Conservation (phyloP, 2,888 invertebrate species). For the Dryococelus australis region DNA sequence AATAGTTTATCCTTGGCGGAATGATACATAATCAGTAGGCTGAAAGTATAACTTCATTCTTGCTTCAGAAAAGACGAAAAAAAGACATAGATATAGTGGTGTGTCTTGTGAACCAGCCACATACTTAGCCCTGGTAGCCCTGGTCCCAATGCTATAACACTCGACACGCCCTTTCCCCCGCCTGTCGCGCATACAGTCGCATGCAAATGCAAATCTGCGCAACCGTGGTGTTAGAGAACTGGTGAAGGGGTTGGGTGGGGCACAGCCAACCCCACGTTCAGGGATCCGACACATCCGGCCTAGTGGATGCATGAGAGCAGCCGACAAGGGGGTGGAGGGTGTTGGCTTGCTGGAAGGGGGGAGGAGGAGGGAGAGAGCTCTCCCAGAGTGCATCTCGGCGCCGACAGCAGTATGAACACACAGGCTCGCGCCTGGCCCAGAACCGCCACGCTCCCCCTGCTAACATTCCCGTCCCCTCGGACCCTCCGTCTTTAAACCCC, state of each 20-base stretch:
- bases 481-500: neutral
- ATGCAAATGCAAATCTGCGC: neutral
- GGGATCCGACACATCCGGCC: neutral
- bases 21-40: too few relatives aligned
- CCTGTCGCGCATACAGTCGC: neutral
- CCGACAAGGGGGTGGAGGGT: neutral
- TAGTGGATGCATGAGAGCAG: neutral
- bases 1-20: too few relatives aligned
- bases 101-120: too few relatives aligned
- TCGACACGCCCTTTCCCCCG: neutral
- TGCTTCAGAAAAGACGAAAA: too few relatives aligned
- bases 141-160: too few relatives aligned
- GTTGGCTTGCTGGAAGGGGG: neutral
- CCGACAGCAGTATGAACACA: neutral
- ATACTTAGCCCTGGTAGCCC: too few relatives aligned
- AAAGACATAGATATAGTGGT: too few relatives aligned
- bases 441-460: neutral
- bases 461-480: neutral
- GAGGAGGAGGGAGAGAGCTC: neutral
- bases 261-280: neutral
- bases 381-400: neutral
- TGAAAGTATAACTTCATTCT: too few relatives aligned
- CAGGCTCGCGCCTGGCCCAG: neutral
- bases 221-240: neutral
- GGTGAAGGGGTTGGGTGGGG: neutral